Base-by-base conservation (phyloP, 1,140 invertebrate genomes). In the Drosophila suzukii region DNA sequence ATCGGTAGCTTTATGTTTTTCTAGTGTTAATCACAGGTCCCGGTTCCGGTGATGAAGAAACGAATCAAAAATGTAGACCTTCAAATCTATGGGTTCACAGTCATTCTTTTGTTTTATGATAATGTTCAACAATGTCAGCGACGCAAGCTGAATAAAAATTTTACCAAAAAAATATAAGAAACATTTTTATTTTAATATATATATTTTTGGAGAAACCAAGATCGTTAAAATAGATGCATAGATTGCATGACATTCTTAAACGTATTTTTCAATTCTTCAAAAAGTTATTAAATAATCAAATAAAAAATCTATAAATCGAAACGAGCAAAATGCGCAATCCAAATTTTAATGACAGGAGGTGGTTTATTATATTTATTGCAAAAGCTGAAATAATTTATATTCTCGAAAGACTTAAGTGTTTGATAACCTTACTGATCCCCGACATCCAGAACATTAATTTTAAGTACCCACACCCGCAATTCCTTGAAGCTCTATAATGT, bases 1-100 rank as follows among this genome's bases (percentile, higher is more conserved):
- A 56, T 70, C 49, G 32, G 6, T 1, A 4, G 41, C 15, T 13
- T 34, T 24, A 39, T 46, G 24, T 32, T 70, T 34, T 46, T 27
- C 6, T 43, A 24, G 4, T 3, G n/a, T 11, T 43, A 63, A 47
- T 50, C 38, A 15, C 15, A 30, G 20, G 13, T 5, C 20, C 12
- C 15, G 3, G 32, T n/a, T 38, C 13, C 17, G 15, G 6, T 12
- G 20, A 4, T 27, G 13, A 12, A 39, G 8, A 5, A 20, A 12
- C 11, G 10, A 43, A 17, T 17, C 8, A 17, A 32, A 55, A 68
- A 36, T 44, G 43, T 12, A 49, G 12, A n/a, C 43, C 59, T 39
- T 20, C 0, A 46, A n/a, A 38, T 70, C 39, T 12, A 12, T 36
- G 17, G 39, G 27, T 68, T 68, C 32, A 3, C 0, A 46, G 5